phyloP scores from a whole-genome alignment of 2,888 invertebrate genomes.

The Odontomyia ornata region DNA sequence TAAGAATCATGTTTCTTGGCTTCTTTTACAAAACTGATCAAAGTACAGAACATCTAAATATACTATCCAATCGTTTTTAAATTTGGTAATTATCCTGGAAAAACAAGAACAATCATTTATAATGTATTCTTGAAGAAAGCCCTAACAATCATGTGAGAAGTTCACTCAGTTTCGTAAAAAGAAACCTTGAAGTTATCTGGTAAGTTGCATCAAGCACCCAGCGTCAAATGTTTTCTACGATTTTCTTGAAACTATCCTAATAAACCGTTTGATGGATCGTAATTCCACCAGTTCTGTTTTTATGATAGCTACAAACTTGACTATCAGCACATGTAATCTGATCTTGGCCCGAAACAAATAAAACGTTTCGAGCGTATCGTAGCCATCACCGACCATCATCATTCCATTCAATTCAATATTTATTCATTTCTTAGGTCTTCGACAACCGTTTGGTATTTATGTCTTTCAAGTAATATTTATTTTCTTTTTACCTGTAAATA shows the following conservation, averaged over 20 bases:
- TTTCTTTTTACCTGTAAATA: background rate
- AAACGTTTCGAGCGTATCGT: background rate
- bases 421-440: background rate
- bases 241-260: background rate
- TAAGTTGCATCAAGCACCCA: background rate
- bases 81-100: too few relatives aligned
- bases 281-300: background rate
- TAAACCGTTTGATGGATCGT: background rate
- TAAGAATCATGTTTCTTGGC: too few relatives aligned
- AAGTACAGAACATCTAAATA: too few relatives aligned
- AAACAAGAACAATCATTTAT: too few relatives aligned
- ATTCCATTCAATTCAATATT: slow-evolving; percentile 2
- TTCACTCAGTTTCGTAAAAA: too few relatives aligned
- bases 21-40: too few relatives aligned
- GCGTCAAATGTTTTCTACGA: background rate
- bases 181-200: background rate
- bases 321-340: background rate
- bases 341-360: background rate
- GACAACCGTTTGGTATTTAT: background rate
- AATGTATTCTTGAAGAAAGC: too few relatives aligned
- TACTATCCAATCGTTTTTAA: too few relatives aligned
- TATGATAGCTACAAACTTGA: background rate
- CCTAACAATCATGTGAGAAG: too few relatives aligned
- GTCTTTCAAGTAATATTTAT: background rate
- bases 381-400: slow-evolving; percentile 1